Evolutionary conservation across 2,888 invertebrate species (phyloP).

Genomic region (Agriopis marginaria): DNA sequence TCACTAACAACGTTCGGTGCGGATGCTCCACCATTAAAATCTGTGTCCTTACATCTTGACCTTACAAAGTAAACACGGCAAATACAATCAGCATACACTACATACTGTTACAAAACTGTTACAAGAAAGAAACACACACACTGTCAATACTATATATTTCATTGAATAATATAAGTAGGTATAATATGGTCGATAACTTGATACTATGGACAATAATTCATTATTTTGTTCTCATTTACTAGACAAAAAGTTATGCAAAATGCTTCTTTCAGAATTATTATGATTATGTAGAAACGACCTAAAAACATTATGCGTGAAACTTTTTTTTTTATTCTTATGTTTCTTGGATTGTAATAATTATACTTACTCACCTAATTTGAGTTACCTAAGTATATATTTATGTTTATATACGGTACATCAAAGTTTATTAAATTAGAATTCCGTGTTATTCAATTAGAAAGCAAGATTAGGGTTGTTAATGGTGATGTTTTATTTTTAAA

Average conservation of each 20-base stretch:
- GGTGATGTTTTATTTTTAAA: too few relatives aligned
- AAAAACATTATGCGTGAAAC: not conserved
- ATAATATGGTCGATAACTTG: not conserved
- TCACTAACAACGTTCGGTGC: not conserved
- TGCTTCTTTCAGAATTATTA: too few relatives aligned
- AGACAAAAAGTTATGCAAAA: not conserved
- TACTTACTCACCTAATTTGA: too few relatives aligned
- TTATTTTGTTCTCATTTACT: not conserved
- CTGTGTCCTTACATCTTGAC: conserved; percentile 28
- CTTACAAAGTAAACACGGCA: conserved; percentile 24
- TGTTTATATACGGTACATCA: too few relatives aligned
- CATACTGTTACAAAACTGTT: conserved; percentile 26
- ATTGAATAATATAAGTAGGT: not conserved
- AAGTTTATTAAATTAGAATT: too few relatives aligned
- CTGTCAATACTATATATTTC: not conserved
- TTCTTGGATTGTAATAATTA: too few relatives aligned
- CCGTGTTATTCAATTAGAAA: too few relatives aligned
- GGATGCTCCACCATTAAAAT: conserved; percentile 13
- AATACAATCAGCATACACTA: conserved; percentile 31
- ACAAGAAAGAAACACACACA: conserved; percentile 14
- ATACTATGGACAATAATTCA: not conserved
- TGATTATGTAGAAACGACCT: not conserved
- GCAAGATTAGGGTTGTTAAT: too few relatives aligned
- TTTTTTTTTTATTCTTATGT: not conserved
- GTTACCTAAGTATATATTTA: too few relatives aligned